Conservation (phyloP, 2,797 vertebrate species). For the Pangasius djambal region DNA sequence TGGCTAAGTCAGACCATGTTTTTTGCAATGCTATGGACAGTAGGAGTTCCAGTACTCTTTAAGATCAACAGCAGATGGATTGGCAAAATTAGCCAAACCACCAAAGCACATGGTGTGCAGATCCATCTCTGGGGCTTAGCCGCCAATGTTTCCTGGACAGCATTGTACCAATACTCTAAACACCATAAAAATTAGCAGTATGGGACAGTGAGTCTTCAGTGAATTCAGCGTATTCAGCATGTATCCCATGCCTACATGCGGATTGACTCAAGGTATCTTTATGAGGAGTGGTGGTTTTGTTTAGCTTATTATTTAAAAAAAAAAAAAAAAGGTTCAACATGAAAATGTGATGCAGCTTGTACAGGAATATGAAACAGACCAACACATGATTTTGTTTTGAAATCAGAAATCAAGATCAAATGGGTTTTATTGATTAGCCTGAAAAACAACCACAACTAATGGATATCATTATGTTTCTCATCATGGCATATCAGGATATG, state of each 20-base stretch:
- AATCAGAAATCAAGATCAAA: not conserved
- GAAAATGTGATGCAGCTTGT: not conserved
- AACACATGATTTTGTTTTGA: not conserved
- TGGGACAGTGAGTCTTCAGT: not conserved
- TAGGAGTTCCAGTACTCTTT: not conserved
- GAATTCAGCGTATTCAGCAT: not conserved
- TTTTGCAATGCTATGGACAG: not conserved
- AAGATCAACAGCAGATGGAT: constrained; percentile 35
- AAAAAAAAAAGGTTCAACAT: not conserved
- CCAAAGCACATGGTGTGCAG: constrained; percentile 22
- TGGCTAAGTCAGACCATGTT: not conserved
- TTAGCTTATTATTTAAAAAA: constrained; percentile 30
- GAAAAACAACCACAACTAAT: constrained; percentile 7
- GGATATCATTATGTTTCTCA: not conserved
- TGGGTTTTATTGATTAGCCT: not conserved
- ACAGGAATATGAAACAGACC: not conserved
- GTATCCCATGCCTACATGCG: constrained; percentile 18
- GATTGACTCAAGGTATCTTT: not conserved
- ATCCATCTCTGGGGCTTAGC: constrained; percentile 8
- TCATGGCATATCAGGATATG: constrained; percentile 2
- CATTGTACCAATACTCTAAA: constrained; percentile 19
- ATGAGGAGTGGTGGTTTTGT: constrained; percentile 6
- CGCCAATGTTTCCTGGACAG: constrained; percentile 23
- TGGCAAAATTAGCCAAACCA: constrained; percentile 29
- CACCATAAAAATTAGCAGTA: not conserved